These are phyloP conservation scores for Chrysina gloriosa DNA, from an alignment of 2,888 invertebrate species.

Conservation along the genomic window DNA sequence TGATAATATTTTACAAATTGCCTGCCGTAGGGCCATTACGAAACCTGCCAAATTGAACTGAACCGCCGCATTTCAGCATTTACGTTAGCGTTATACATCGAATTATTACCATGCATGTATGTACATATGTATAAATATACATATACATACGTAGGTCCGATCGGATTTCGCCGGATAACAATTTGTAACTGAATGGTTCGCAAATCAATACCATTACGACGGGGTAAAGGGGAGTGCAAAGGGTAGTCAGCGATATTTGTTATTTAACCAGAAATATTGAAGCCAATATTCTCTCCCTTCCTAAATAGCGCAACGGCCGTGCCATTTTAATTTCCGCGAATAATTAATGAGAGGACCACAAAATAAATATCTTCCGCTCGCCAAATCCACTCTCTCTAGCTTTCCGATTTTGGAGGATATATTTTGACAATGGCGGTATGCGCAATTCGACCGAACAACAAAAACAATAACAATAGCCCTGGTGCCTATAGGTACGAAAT, in stretches of 20 bases:
- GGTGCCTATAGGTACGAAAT: not conserved
- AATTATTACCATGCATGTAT: not conserved
- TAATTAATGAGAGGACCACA: slow-evolving; percentile 26
- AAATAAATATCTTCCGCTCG: slow-evolving; percentile 29
- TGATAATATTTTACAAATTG: too few relatives aligned
- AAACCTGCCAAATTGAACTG: not conserved
- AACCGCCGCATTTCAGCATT: not conserved
- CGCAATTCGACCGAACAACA: slow-evolving; percentile 17
- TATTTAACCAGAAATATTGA: slow-evolving; percentile 28
- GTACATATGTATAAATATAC: not conserved
- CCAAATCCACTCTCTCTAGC: not conserved
- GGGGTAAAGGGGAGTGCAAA: not conserved
- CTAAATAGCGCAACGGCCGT: slow-evolving; percentile 4
- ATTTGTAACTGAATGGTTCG: slow-evolving; percentile 5
- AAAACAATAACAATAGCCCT: not conserved
- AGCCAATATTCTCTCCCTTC: slow-evolving; percentile 13
- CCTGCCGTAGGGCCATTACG: too few relatives aligned
- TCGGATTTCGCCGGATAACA: slow-evolving; percentile 10
- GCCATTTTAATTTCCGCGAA: slow-evolving; percentile 30
- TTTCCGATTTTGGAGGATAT: not conserved
- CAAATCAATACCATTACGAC: slow-evolving; percentile 1
- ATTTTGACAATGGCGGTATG: slow-evolving; percentile 6
- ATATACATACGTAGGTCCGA: not conserved
- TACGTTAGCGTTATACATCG: not conserved
- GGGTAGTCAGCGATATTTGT: not conserved